A percentile compares a stretch with the other conserved stretches of the same genome.
phyloP scores from a whole-genome alignment of 1,140 invertebrate genomes.

The Habropoda laboriosa region DNA sequence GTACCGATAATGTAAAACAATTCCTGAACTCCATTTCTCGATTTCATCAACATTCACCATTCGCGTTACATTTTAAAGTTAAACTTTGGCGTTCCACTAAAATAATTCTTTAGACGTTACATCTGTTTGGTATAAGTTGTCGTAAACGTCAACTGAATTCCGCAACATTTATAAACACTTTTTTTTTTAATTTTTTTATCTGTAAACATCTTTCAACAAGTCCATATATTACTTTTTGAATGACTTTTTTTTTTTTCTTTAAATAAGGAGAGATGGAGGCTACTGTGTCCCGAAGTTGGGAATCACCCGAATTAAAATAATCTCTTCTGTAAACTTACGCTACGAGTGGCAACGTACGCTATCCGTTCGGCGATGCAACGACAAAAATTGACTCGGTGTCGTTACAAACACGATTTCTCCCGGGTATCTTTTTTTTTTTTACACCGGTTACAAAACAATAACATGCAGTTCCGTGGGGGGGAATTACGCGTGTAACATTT shows the following conservation, averaged over 20 bases:
- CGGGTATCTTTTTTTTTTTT: not conserved
- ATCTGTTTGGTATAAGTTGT: not conserved
- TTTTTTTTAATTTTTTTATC: too few relatives aligned
- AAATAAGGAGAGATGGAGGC: not conserved
- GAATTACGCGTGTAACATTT: conserved; percentile 46
- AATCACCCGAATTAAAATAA: conserved; percentile 18
- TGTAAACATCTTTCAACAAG: not conserved
- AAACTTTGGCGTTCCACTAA: not conserved
- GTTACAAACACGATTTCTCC: not conserved
- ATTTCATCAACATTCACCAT: not conserved
- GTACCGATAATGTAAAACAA: conserved; percentile 2
- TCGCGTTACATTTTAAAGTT: not conserved
- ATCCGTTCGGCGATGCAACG: conserved; percentile 8
- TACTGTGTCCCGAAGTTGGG: not conserved
- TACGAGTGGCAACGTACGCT: not conserved
- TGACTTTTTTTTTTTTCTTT: too few relatives aligned
- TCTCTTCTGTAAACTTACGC: conserved; percentile 28
- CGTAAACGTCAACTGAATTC: not conserved
- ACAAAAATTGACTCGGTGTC: conserved; percentile 36
- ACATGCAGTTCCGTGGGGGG: conserved; percentile 24
- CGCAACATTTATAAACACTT: not conserved
- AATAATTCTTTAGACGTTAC: not conserved
- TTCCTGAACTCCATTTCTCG: not conserved
- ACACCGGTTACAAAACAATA: conserved; percentile 24
- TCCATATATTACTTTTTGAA: not conserved